phyloP scores from a whole-genome alignment of 2,113 vertebrate species.

The Anguilla japonica region DNA sequence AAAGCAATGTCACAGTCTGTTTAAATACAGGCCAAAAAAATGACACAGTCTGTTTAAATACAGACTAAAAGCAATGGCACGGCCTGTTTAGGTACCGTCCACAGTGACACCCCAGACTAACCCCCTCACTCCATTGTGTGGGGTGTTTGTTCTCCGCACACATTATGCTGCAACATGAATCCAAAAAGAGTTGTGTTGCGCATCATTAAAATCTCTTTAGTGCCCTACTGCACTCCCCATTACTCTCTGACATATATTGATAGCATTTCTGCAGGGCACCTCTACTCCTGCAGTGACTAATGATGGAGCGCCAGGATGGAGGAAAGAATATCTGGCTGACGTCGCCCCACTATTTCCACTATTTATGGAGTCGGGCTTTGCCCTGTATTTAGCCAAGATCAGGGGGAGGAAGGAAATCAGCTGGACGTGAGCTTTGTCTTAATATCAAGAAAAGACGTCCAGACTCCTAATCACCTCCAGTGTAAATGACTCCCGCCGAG shows the following conservation, averaged over 20 bases:
- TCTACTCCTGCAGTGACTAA: slow-evolving; percentile 38
- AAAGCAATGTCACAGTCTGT: too few relatives aligned
- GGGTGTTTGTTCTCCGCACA: slow-evolving; percentile 11
- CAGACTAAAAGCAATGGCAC: not conserved
- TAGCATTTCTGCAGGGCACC: slow-evolving; percentile 50
- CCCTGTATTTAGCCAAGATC: not conserved
- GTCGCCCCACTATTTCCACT: not conserved
- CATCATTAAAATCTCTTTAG: slow-evolving; percentile 71
- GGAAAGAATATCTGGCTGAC: not conserved
- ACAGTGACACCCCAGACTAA: not conserved
- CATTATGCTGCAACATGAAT: slow-evolving; percentile 23
- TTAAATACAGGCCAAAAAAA: not conserved
- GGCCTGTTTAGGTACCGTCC: not conserved
- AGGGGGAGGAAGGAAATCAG: not conserved
- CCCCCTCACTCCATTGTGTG: slow-evolving; percentile 22
- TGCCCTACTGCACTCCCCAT: slow-evolving; percentile 32
- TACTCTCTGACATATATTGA: slow-evolving; percentile 57
- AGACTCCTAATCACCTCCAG: slow-evolving; percentile 25
- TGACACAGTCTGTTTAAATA: too few relatives aligned
- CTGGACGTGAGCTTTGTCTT: slow-evolving; percentile 7
- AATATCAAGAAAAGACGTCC: not conserved
- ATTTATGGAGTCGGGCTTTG: not conserved
- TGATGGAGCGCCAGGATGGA: slow-evolving; percentile 29
- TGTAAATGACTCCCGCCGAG: not conserved
- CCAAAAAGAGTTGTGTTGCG: slow-evolving; percentile 42